A percentile compares a stretch with the other conserved stretches of the same genome.
Conservation (phyloP, 2,113 vertebrate species). For the Chaetops frenatus region DNA sequence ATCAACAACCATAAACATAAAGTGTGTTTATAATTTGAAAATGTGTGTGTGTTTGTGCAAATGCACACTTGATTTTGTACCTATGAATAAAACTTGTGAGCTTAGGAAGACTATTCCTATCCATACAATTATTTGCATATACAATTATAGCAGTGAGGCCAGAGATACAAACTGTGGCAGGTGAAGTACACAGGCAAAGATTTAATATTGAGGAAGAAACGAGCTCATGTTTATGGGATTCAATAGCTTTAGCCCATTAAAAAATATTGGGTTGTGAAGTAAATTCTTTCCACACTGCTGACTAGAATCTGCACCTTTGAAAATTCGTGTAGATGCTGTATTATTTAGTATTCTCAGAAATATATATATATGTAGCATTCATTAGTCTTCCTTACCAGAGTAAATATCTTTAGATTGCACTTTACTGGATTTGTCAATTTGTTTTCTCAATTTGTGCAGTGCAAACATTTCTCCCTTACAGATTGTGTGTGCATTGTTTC, state of each 20-base stretch:
- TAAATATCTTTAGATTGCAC: background rate
- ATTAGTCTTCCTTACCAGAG: background rate
- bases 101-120: background rate
- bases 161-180: background rate
- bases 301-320: background rate
- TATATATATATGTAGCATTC: background rate
- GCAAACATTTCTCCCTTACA: slow-evolving; percentile 13
- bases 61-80: background rate
- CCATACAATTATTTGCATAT: background rate
- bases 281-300: background rate
- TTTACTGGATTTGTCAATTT: background rate
- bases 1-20: no score
- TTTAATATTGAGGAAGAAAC: background rate
- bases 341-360: background rate
- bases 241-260: background rate
- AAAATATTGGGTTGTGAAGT: background rate
- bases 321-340: background rate
- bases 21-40: background rate
- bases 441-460: background rate
- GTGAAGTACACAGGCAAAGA: background rate
- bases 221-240: background rate
- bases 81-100: background rate
- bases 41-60: background rate
- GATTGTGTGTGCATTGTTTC: background rate
- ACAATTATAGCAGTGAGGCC: background rate